Conservation (phyloP, 2,888 invertebrate genomes). For the Hymenopus coronatus region DNA sequence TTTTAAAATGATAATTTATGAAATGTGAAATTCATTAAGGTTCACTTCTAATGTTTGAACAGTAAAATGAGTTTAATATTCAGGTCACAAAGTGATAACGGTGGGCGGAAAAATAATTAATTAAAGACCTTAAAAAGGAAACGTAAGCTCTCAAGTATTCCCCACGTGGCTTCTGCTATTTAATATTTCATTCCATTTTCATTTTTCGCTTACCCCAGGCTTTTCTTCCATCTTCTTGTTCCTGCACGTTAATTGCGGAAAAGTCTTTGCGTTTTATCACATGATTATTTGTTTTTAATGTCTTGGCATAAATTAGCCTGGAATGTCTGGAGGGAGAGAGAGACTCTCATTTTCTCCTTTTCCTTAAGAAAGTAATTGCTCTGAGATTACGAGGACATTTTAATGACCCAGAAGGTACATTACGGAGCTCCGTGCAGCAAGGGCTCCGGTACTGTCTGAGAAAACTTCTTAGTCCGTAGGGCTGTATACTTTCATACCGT, state of each 20-base stretch:
- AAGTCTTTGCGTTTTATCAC: constrained; percentile 10
- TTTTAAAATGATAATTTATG: too few species aligned
- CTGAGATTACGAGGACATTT: constrained; percentile 11
- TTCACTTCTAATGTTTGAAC: not conserved
- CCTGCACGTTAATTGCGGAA: constrained; percentile 1
- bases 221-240: not conserved
- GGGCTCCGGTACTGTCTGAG: not conserved
- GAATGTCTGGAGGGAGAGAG: not conserved
- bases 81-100: not conserved
- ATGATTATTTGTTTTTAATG: constrained; percentile 10
- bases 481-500: too few species aligned
- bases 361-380: constrained; percentile 9
- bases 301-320: constrained; percentile 8
- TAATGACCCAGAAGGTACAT: constrained; percentile 16
- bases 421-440: not conserved
- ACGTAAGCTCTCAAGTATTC: not conserved
- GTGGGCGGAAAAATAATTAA: not conserved
- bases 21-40: not conserved
- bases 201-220: not conserved
- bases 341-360: not conserved
- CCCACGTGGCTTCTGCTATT: not conserved
- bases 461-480: not conserved
- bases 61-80: not conserved
- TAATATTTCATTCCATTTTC: not conserved
- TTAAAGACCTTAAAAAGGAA: not conserved